These are phyloP conservation scores for Tachystola acroxantha DNA, from an alignment of 2,888 invertebrate genomes.

Conservation along the genomic window DNA sequence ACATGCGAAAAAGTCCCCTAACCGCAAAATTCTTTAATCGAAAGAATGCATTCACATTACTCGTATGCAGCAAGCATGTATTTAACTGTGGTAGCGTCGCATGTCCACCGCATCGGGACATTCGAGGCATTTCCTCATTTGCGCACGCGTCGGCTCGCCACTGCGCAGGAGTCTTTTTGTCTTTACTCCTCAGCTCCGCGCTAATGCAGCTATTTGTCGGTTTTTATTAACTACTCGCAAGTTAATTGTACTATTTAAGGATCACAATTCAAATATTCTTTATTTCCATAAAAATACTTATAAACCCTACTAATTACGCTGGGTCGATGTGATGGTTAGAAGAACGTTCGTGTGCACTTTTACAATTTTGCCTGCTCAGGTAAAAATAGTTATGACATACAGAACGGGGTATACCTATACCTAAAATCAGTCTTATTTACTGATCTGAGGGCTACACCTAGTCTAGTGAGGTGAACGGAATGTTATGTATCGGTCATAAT, in stretches of 20 bases:
- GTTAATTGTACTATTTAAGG: conserved; percentile 17
- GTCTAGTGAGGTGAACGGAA: too few relatives aligned
- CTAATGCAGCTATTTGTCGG: not conserved
- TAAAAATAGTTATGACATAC: too few relatives aligned
- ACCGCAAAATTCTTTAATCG: conserved; percentile 2
- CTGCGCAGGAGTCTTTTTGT: conserved; percentile 34
- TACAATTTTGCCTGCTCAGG: too few relatives aligned
- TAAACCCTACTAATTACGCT: too few relatives aligned
- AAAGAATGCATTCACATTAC: not conserved
- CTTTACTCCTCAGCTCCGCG: conserved; percentile 19
- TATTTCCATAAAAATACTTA: conserved; percentile 1
- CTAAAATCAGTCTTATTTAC: too few relatives aligned
- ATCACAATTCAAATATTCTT: conserved; percentile 25
- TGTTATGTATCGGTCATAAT: too few relatives aligned
- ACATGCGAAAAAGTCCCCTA: too few relatives aligned
- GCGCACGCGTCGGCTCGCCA: conserved; percentile 35
- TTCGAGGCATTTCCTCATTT: conserved; percentile 54
- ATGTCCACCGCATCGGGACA: conserved; percentile 32
- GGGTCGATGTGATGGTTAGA: too few relatives aligned
- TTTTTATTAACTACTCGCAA: not conserved
- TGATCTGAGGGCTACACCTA: too few relatives aligned
- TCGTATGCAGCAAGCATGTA: not conserved
- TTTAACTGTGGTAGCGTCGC: conserved; percentile 11
- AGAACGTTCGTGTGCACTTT: too few relatives aligned
- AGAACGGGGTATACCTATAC: too few relatives aligned